Percentiles rank a stretch among this genome's conserved stretches.
phyloP scores from a whole-genome alignment of 2,888 invertebrate genomes.

The Panzeria rudis region DNA sequence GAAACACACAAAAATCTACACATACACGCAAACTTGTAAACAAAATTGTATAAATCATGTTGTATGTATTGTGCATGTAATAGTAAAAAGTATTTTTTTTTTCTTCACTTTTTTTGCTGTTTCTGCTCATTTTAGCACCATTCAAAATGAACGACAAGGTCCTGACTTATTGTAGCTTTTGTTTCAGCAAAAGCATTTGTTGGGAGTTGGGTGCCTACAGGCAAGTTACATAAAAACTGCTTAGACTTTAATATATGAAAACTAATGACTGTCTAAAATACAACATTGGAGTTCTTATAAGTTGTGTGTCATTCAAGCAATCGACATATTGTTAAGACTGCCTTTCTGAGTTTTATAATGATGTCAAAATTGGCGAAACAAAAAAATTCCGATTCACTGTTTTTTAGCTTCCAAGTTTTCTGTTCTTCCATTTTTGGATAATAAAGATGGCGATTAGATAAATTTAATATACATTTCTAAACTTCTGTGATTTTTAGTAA shows the following conservation, averaged over 20 bases:
- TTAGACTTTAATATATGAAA: constrained; percentile 24
- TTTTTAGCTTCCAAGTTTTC: not conserved
- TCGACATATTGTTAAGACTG: constrained; percentile 11
- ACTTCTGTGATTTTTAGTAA: too few species aligned
- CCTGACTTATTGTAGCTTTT: constrained; percentile 45
- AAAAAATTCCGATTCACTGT: too few species aligned
- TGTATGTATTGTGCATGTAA: not conserved
- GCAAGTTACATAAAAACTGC: constrained; percentile 14
- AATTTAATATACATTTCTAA: too few species aligned
- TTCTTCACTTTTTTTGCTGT: constrained; percentile 20
- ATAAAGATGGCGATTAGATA: too few species aligned
- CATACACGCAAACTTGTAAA: not conserved
- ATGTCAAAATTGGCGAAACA: constrained; percentile 23
- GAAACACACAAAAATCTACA: constrained; percentile 1
- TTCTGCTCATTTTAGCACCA: constrained; percentile 51
- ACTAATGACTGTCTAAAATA: constrained; percentile 28
- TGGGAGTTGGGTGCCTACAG: not conserved
- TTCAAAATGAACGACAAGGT: constrained; percentile 59
- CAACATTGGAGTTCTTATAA: not conserved
- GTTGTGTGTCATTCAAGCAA: constrained; percentile 3
- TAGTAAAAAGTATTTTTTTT: constrained; percentile 3
- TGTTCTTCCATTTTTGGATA: not conserved
- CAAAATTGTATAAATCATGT: constrained; percentile 2
- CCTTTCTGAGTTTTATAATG: constrained; percentile 7
- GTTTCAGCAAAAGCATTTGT: not conserved